Evolutionary conservation across 2,888 invertebrate species (phyloP).

Genomic region (Neoitamus cyanurus): DNA sequence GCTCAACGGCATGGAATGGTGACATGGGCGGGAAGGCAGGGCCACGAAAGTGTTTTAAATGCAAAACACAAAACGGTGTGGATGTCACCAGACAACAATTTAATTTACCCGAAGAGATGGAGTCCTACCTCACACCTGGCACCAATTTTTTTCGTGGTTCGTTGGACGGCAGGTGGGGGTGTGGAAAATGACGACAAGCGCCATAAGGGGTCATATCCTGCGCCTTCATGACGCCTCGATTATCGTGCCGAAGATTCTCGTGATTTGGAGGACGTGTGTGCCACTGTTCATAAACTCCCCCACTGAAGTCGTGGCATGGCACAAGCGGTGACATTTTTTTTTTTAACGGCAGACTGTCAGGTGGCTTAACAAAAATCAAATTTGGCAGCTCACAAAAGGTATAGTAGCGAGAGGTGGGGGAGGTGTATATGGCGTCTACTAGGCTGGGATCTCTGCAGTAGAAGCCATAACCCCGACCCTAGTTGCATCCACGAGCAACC

Average conservation of each 20-base stretch:
- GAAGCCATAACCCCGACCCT: not conserved
- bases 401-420: not conserved
- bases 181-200: not conserved
- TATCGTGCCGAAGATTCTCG: not conserved
- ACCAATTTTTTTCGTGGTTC: not conserved
- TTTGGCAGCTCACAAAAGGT: not conserved
- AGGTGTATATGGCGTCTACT: not conserved
- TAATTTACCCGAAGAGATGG: not conserved
- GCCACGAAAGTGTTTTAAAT: slow-evolving; percentile 7
- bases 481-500: not conserved
- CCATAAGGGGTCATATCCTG: not conserved
- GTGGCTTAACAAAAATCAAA: slow-evolving; percentile 33
- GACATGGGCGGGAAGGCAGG: not conserved
- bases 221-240: slow-evolving; percentile 4
- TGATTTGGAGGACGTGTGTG: not conserved
- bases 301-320: not conserved
- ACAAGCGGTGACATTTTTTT: not conserved
- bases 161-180: not conserved
- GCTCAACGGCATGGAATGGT: not conserved
- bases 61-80: slow-evolving; percentile 40
- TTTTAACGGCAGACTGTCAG: not conserved
- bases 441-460: not conserved
- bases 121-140: not conserved
- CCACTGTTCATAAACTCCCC: not conserved
- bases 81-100: slow-evolving; percentile 44